These are phyloP conservation scores for Sarcophaga caerulescens DNA, from an alignment of 2,888 invertebrate genomes.

Conservation along the genomic window DNA sequence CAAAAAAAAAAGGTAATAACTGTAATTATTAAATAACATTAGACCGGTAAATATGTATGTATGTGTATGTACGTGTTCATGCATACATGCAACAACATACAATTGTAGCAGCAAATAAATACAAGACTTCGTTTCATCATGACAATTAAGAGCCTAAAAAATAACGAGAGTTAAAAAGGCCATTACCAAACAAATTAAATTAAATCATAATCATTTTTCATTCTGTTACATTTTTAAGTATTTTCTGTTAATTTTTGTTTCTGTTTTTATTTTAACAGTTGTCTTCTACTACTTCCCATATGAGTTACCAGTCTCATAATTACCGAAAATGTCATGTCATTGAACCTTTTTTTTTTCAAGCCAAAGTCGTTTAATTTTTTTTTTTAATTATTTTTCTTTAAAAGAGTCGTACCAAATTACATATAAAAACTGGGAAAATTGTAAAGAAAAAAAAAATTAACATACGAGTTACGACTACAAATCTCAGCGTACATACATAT, in stretches of 20 bases:
- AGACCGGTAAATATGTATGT: not conserved
- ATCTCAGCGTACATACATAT: not conserved
- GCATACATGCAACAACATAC: slow-evolving; percentile 4
- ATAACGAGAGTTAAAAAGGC: not conserved
- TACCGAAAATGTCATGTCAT: slow-evolving; percentile 63
- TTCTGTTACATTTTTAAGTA: not conserved
- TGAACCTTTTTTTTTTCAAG: slow-evolving; percentile 41
- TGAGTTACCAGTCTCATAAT: not conserved
- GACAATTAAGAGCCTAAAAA: slow-evolving; percentile 37
- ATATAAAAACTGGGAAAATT: slow-evolving; percentile 16
- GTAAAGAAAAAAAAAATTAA: slow-evolving; percentile 23
- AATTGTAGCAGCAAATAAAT: slow-evolving; percentile 4
- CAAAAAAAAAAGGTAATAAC: slow-evolving; percentile 42
- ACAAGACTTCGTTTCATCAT: not conserved
- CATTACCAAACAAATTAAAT: not conserved
- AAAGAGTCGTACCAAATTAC: slow-evolving; percentile 12
- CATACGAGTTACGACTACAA: slow-evolving; percentile 29
- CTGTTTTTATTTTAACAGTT: not conserved
- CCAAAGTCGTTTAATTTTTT: too few species aligned
- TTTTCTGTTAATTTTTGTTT: too few species aligned
- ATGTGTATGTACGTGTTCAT: not conserved
- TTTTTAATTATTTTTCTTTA: not conserved
- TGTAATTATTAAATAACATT: slow-evolving; percentile 56
- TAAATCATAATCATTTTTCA: not conserved
- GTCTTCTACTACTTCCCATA: too few species aligned